Evolutionary conservation across 2,113 vertebrate species (phyloP), one percentile per base, ranked within the genome.

Genomic region (Bubo scandiacus): DNA sequence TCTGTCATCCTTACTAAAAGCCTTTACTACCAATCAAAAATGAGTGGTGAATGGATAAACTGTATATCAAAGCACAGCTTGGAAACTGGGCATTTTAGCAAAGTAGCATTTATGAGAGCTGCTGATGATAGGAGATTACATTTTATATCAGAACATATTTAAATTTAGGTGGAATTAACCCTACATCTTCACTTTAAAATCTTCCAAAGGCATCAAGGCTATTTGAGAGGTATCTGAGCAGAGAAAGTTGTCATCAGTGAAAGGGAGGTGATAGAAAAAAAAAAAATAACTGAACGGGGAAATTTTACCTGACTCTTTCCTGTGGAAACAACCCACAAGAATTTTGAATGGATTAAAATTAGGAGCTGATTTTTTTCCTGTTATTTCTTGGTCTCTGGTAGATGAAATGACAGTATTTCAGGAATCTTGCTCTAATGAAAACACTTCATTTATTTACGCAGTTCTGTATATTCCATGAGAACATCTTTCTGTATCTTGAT

Each of bases 101-200:
- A 92, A 95, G 92, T 30, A 95, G 62, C 88, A 36, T 92, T 95
- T 91, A 90, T 82, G 95, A 68, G 84, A 92, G 94, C 81, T 94
- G 95, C 36, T 95, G 94, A 92, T 96, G 95, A 80, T 18, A 93
- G 88, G 70, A 95, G 88, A 97, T 96, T 94, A 95, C 92, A 94
- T 91, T 95, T 97, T 95, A 95, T 92, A 96, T 51, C 58, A 68
- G 81, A 85, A 80, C 62, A 73, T 92, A 91, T 95, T 96, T 79
- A 95, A 92, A 95, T 97, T 89, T 85, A 85, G 77, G 77, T 81
- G 81, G 74, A 92, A 92, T 97, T 95, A 97, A 95, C 94, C 94
- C 91, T 94, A 29, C 21, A 30, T 45, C 45, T 89, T 79, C 86
- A 47, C 58, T 85, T 82, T 8, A 45, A 86, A 94, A 67, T 27